Evolutionary conservation across 2,797 vertebrate genomes (phyloP).

Genomic region (Chloroceryle amazona): DNA sequence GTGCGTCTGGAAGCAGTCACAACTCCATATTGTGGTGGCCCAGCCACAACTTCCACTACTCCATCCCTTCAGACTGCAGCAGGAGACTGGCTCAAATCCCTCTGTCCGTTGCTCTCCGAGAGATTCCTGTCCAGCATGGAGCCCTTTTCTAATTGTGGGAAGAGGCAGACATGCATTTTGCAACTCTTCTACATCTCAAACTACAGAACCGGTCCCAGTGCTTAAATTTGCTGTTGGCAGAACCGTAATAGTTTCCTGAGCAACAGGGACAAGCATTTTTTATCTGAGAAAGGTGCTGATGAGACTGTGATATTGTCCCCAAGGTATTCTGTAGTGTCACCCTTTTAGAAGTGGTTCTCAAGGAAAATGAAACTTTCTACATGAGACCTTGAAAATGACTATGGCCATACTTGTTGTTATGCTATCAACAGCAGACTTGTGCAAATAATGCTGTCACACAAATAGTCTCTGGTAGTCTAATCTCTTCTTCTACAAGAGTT

Average conservation of each 20-base stretch:
- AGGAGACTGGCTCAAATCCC: background rate
- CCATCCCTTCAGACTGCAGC: background rate
- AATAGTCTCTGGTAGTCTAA: background rate
- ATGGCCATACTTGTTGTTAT: background rate
- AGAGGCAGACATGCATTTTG: background rate
- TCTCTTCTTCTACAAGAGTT: background rate
- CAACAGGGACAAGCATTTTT: background rate
- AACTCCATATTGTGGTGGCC: no score
- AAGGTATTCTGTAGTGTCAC: background rate
- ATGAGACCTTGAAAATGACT: background rate
- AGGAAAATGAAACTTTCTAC: background rate
- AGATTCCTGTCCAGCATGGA: background rate
- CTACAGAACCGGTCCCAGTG: background rate
- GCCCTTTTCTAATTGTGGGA: background rate
- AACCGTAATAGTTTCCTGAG: background rate
- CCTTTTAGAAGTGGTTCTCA: background rate
- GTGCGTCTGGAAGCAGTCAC: accelerated
- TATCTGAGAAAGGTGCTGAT: background rate
- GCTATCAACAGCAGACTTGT: background rate
- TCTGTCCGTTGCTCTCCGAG: background rate
- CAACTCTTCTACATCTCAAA: background rate
- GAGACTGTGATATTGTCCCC: background rate
- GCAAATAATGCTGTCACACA: background rate
- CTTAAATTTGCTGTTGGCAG: background rate
- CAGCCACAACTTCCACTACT: background rate